Evolutionary conservation across 2,888 invertebrate species (phyloP), one percentile per base, ranked within the genome.

Genomic region (Cantharis rustica): DNA sequence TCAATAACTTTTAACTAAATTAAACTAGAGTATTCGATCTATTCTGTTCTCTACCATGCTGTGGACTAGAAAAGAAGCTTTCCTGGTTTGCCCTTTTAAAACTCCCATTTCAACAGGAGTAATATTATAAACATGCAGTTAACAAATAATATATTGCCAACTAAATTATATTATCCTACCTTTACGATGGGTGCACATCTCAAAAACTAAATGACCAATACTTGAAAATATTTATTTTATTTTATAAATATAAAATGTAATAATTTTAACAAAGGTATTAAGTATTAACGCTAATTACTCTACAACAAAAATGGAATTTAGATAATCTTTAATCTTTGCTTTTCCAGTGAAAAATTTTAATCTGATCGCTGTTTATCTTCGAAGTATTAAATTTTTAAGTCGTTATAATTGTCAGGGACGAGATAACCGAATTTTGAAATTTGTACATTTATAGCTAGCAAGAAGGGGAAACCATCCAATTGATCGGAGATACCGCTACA

Each of bases 401-500:
- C 47, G 47, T 47, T 47, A 47, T 47, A 47, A 47, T 47, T 47
- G 47, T 47, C n/a, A 47, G n/a, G 47, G 47, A 47, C 47, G 47
- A 47, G 47, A 47, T 47, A 47, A 47, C 47, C 47, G 47, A 47
- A 23, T 66, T 66, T 66, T 66, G 64, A 23, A 17, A 66, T 66
- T 66, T 66, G 23, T 66, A 66, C 64, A 20, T 66, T 66, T 66
- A 23, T 66, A 20, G 64, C n/a, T n/a, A 63, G 76, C 68, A 73
- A 68, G 77, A 68, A 47, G 75, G 72, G 76, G 71, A 75, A 75
- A 73, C 68, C 75, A 80, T 73, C 75, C 77, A 81, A 81, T 78
- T 80, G 80, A 81, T 81, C 80, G 72, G 71, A 81, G 82, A 82
- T 83, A 82, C 80, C 81, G 78, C 78, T 68, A 80, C 82, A 80